Evolutionary conservation across 2,888 invertebrate species (phyloP), one percentile per base, ranked within the genome.

Genomic region (Agrotis clavis): DNA sequence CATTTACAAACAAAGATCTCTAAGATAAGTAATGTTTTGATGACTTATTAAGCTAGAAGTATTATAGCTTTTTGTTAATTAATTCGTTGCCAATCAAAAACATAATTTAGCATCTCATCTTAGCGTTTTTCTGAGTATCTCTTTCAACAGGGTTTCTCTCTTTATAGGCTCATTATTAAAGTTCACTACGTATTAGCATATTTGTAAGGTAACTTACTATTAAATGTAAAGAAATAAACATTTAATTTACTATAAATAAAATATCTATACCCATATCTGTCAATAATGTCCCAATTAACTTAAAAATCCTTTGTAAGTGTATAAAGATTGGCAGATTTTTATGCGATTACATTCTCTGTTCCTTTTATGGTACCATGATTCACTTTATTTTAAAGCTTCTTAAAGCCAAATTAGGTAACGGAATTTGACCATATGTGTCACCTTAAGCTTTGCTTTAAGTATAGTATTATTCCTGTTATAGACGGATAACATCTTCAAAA

Each of bases 321-420:
- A 63, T 54, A 30, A 63, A 69, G 54, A 21, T 45, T 59, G 19
- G 30, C 50, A 67, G 67, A 79, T 73, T 57, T 78, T 74, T 64
- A 25, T 48, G 35, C 62, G 72, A 75, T 78, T 54, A 77, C 60
- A 84, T 82, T 82, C 71, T 53, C 45, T 35, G 47, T 3, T 56
- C 85, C 78, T 21, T 77, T 41, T 64, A 67, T 14, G 78, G 81
- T 21, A 16, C 13, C 35, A 53, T 80, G 86, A 86, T 83, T 86
- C 78, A 85, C 51, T 69, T 72, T 64, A 57, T 67, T 14, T 53
- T 59, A 57, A 59, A 19, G 61, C 59, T 35, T 6, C 50, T 18
- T 66, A 71, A 51, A 6, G 6, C 81, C 76, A 71, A 48, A 76
- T 84, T 41, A 19, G 85, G 83, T 45, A 19, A 54, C 48, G 54